Percentiles rank a stretch among this genome's conserved stretches.
Conservation (phyloP, 2,888 invertebrate species). For the Mycalesis mineus region DNA sequence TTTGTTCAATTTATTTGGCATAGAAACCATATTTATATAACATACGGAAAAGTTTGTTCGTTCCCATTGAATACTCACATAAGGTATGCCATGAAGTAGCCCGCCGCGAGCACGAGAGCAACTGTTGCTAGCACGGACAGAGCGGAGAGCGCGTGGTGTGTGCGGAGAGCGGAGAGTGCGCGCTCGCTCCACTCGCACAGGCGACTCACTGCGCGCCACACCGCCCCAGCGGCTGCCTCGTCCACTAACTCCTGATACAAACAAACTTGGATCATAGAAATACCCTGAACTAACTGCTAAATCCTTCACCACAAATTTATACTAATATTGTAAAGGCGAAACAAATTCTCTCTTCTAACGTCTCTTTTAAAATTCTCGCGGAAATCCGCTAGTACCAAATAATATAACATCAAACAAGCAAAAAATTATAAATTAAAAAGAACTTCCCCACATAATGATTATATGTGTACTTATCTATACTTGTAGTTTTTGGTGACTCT, state of each 20-base stretch:
- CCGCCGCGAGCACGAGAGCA: slow-evolving; percentile 81
- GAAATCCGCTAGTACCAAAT: no score
- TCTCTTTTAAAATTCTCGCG: no score
- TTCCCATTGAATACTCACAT: slow-evolving; percentile 70
- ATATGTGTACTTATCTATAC: no score
- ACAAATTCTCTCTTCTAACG: no score
- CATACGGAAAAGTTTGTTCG: no score
- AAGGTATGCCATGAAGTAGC: slow-evolving; percentile 90
- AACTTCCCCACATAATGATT: no score
- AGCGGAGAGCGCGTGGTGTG: slow-evolving; percentile 85
- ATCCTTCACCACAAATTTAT: no score
- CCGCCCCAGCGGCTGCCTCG: slow-evolving; percentile 85
- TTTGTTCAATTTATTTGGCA: no score
- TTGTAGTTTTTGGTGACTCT: background rate
- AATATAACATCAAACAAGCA: background rate
- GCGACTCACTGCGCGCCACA: slow-evolving; percentile 82
- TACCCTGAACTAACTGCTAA: no score
- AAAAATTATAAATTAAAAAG: no score
- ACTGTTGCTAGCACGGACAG: slow-evolving; percentile 83
- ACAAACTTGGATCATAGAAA: background rate
- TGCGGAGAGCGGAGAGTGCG: slow-evolving; percentile 83
- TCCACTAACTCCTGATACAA: slow-evolving; percentile 82
- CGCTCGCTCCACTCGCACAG: slow-evolving; percentile 84
- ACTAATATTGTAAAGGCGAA: no score
- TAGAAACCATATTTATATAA: no score